These are phyloP conservation scores for Myotis daubentonii DNA, from an alignment of 2,797 vertebrate species.

Conservation along the genomic window DNA sequence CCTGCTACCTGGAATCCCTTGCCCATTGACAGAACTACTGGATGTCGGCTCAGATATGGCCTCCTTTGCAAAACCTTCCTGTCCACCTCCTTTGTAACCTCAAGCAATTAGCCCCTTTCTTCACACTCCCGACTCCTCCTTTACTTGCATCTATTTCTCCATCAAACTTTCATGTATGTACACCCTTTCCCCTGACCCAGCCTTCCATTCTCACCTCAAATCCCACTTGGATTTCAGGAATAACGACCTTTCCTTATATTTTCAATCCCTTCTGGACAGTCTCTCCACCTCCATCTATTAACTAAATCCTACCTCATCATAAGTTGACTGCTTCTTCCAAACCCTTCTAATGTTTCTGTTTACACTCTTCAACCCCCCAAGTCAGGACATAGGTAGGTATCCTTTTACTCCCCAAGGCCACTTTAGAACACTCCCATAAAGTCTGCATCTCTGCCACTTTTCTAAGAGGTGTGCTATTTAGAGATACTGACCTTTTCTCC, in stretches of 20 bases:
- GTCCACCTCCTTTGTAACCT: not conserved
- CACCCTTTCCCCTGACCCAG: not conserved
- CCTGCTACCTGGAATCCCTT: not conserved
- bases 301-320: not conserved
- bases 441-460: not conserved
- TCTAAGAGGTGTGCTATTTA: not conserved
- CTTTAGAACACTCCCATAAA: not conserved
- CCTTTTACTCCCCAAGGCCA: not conserved
- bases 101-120: not conserved
- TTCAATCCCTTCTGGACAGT: not conserved
- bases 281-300: not conserved
- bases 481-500: not conserved
- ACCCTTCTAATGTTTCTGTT: not conserved
- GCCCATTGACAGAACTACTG: not conserved
- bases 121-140: not conserved
- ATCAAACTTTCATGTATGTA: not conserved
- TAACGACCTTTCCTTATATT: not conserved
- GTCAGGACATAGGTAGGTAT: not conserved
- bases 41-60: not conserved
- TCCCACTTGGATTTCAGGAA: not conserved
- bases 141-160: not conserved
- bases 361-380: not conserved
- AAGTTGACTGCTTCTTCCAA: not conserved
- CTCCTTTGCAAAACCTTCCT: not conserved
- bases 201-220: not conserved